Conservation (phyloP, 2,888 invertebrate species). For the Nebria brevicollis region DNA sequence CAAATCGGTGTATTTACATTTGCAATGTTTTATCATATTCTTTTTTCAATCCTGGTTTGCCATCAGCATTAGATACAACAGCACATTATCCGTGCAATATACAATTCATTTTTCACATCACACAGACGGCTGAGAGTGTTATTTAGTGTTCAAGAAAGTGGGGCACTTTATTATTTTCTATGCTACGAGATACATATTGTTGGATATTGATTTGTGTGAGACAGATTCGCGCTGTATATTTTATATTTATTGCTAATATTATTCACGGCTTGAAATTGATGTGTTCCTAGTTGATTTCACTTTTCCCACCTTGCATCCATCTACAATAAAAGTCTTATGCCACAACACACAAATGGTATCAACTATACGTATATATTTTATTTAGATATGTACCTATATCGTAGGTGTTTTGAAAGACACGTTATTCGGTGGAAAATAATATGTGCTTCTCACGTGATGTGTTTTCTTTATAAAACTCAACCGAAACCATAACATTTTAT, state of each 20-base stretch:
- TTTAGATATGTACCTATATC: background rate
- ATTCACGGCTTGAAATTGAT: background rate
- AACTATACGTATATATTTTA: too few species aligned
- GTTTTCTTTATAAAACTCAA: background rate
- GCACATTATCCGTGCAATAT: background rate
- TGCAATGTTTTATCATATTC: background rate
- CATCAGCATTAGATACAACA: too few species aligned
- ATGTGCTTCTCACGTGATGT: background rate
- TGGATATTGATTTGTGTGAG: slow-evolving; percentile 31
- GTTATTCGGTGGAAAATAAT: background rate
- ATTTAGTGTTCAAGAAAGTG: background rate
- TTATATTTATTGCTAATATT: slow-evolving; percentile 33
- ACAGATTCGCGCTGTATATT: slow-evolving; percentile 32
- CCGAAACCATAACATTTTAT: background rate
- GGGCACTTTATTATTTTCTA: background rate
- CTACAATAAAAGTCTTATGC: too few species aligned
- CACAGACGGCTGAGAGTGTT: background rate
- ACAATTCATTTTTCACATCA: background rate
- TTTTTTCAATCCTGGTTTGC: too few species aligned
- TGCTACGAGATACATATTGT: background rate
- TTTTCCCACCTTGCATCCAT: background rate
- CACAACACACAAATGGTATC: too few species aligned
- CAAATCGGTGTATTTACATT: background rate
- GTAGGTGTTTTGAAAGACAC: background rate
- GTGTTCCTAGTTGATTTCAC: background rate